Percentiles rank a stretch among this genome's conserved stretches.
Evolutionary conservation across 2,113 vertebrate species (phyloP).

Genomic region (Choloepus hoffmanni): DNA sequence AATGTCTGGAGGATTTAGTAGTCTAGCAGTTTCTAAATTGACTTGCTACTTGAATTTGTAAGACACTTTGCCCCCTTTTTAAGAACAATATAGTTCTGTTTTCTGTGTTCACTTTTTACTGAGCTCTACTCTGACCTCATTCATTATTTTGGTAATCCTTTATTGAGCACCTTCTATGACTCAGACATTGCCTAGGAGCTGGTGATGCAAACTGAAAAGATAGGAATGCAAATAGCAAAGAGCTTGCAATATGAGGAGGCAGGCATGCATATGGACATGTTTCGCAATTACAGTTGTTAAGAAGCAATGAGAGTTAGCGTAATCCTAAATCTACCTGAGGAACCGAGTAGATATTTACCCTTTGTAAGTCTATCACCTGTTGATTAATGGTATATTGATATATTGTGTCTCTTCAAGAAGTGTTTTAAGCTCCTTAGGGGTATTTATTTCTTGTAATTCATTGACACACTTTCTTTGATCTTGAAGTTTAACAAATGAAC

Average conservation of each 20-base stretch:
- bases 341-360: neutral
- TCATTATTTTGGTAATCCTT: neutral
- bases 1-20: neutral
- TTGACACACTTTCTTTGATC: neutral
- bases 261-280: neutral
- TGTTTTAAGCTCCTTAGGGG: neutral
- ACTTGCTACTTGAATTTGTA: neutral
- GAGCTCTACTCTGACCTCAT: neutral
- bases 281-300: neutral
- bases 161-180: neutral
- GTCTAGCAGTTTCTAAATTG: neutral
- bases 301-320: neutral
- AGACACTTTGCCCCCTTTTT: neutral
- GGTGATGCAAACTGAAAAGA: neutral
- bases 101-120: neutral
- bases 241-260: neutral
- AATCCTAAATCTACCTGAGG: neutral
- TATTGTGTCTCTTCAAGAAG: neutral
- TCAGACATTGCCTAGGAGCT: neutral
- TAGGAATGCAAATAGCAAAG: neutral
- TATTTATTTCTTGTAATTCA: neutral
- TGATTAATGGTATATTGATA: neutral
- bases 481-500: neutral
- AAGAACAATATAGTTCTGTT: neutral
- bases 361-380: neutral